Conservation (phyloP, 2,113 vertebrate genomes). For the Poecilia latipinna region DNA sequence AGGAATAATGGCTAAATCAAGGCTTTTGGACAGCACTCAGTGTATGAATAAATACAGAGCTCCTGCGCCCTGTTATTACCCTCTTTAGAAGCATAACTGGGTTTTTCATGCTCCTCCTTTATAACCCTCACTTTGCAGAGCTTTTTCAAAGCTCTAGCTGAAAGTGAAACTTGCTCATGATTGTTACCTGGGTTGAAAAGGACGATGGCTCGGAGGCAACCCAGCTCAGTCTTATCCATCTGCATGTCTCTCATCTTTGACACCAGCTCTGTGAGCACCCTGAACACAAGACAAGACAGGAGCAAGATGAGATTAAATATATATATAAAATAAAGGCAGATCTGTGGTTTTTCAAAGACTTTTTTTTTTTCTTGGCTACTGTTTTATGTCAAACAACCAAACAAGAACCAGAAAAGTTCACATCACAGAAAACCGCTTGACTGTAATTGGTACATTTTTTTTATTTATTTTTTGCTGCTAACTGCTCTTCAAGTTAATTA, state of each 20-base stretch:
- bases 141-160: background rate
- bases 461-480: conserved; percentile 7
- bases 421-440: conserved; percentile 32
- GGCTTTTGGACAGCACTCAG: background rate
- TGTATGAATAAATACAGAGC: background rate
- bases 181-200: conserved; percentile 95
- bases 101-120: background rate
- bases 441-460: conserved; percentile 25
- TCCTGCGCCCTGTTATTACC: background rate
- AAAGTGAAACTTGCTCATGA: background rate
- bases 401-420: conserved; percentile 11
- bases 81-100: background rate
- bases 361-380: conserved; percentile 1
- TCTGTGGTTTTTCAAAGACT: conserved; percentile 3
- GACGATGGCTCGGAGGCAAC: conserved; percentile 96
- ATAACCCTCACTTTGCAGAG: background rate
- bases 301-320: background rate
- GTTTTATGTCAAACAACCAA: conserved; percentile 8
- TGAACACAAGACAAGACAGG: conserved; percentile 58
- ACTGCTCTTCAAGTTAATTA: conserved; percentile 16
- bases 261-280: conserved; percentile 97
- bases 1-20: background rate
- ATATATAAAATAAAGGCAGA: conserved; percentile 16
- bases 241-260: conserved; percentile 99
- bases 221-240: conserved; percentile 99